phyloP scores from a whole-genome alignment of 2,888 invertebrate genomes.

The Microplitis manilae region DNA sequence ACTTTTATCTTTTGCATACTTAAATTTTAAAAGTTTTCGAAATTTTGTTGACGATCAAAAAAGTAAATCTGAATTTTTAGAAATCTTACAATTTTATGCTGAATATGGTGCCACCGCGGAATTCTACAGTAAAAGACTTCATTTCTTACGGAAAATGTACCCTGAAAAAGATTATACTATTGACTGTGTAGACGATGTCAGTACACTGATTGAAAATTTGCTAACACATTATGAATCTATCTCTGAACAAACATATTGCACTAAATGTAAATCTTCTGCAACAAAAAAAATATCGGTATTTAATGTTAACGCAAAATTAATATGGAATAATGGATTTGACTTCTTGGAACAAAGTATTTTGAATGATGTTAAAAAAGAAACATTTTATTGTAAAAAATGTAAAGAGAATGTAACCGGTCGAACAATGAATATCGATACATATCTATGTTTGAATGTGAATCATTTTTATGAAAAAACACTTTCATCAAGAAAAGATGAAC shows the following conservation, averaged over 20 bases:
- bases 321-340: neutral
- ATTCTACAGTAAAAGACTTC: neutral
- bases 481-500: neutral
- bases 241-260: neutral
- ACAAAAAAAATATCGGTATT: neutral
- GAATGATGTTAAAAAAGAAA: neutral
- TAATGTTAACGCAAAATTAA: neutral
- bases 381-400: neutral
- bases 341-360: conserved; percentile 1
- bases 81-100: conserved; percentile 6
- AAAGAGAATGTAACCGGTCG: neutral
- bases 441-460: neutral
- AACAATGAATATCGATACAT: neutral
- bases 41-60: neutral
- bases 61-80: conserved; percentile 2
- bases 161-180: neutral
- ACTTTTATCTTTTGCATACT: neutral
- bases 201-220: neutral
- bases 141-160: neutral
- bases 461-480: conserved; percentile 7
- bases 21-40: conserved; percentile 6
- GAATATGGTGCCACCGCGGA: conserved; percentile 1
- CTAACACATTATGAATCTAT: neutral
- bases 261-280: conserved; percentile 1
- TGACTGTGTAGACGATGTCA: neutral